Percentiles rank a stretch among this genome's conserved stretches.
Conservation (phyloP, 92 coral and sea anemone genomes). For the Epizoanthus fatuus region DNA sequence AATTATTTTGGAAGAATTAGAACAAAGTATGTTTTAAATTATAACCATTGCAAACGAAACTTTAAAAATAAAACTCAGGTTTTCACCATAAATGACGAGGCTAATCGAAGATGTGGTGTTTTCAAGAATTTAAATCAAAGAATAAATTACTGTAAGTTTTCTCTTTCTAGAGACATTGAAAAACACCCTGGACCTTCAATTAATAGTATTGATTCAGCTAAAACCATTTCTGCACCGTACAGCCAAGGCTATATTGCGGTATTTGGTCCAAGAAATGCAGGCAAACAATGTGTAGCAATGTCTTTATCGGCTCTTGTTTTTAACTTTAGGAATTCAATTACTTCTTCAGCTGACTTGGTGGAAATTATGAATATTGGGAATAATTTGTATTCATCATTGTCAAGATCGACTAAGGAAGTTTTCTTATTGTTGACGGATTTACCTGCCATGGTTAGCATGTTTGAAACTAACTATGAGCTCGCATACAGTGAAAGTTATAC, state of each 20-base stretch:
- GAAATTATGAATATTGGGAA: constrained; percentile 4
- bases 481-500: constrained; percentile 44
- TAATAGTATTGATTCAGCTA: constrained; percentile 1
- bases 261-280: not conserved
- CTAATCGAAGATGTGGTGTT: not conserved
- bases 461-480: constrained; percentile 34
- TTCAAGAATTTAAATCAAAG: constrained; percentile 4
- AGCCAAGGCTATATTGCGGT: constrained; percentile 28
- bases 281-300: not conserved
- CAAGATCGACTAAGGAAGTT: constrained; percentile 10
- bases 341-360: not conserved
- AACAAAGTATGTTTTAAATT: too few relatives aligned
- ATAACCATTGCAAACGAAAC: not conserved
- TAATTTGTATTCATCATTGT: not conserved
- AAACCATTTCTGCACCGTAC: constrained; percentile 8
- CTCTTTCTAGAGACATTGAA: too few relatives aligned
- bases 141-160: too few relatives aligned
- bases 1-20: too few relatives aligned
- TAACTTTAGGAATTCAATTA: too few relatives aligned
- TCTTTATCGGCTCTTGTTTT: not conserved
- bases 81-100: not conserved
- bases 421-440: constrained; percentile 33
- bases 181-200: too few relatives aligned
- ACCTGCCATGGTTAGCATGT: not conserved
- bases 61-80: not conserved